phyloP scores from a whole-genome alignment of 2,888 invertebrate genomes.

The Bombylius major region DNA sequence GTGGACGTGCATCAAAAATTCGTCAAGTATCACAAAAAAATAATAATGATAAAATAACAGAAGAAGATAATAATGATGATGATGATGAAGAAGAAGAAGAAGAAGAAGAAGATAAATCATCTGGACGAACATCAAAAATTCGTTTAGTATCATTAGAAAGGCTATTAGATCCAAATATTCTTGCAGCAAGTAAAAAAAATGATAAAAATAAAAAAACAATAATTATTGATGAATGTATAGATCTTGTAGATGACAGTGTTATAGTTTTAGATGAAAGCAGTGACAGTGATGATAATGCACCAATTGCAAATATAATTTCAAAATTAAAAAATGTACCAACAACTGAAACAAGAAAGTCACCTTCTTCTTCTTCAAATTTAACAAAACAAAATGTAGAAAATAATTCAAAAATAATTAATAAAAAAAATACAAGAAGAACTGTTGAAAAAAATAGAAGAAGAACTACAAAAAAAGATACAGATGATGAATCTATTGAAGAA shows the following conservation, averaged over 20 bases:
- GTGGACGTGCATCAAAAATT: neutral
- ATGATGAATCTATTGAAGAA: too few relatives aligned
- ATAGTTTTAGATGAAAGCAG: neutral
- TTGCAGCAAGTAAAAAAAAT: neutral
- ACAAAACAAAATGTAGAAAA: too few relatives aligned
- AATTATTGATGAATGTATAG: neutral
- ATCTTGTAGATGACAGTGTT: neutral
- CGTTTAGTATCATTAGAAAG: constrained; percentile 13
- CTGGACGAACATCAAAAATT: constrained; percentile 2
- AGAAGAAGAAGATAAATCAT: neutral
- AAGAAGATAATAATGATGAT: neutral
- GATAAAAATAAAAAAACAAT: neutral
- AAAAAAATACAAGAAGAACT: too few relatives aligned
- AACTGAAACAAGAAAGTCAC: too few relatives aligned
- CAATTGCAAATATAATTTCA: neutral
- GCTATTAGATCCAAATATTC: constrained; percentile 11
- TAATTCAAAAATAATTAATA: too few relatives aligned
- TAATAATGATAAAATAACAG: neutral
- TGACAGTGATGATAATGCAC: neutral
- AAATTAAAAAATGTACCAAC: too few relatives aligned
- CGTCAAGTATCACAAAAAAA: neutral
- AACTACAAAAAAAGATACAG: too few relatives aligned
- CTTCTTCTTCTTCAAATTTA: too few relatives aligned
- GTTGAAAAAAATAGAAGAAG: too few relatives aligned
- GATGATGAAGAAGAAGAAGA: neutral